phyloP scores from a whole-genome alignment of 2,797 vertebrate species.

The Melanotaenia pygmaea region DNA sequence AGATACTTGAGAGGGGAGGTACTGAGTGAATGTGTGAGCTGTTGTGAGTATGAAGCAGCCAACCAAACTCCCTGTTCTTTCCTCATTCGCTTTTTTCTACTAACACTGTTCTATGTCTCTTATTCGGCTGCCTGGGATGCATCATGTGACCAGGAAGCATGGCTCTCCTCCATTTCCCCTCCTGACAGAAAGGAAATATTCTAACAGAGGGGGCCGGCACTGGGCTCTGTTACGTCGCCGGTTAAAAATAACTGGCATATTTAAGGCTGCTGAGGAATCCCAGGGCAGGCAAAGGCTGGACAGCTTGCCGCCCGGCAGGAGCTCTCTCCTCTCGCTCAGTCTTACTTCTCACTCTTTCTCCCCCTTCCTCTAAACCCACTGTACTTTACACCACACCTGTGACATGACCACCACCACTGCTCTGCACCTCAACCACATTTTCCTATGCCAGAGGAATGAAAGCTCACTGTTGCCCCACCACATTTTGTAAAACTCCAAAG shows the following conservation, averaged over 20 bases:
- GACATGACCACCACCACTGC: constrained; percentile 47
- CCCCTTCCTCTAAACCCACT: constrained; percentile 46
- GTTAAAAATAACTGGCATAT: constrained; percentile 99
- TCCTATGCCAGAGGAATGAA: constrained; percentile 50
- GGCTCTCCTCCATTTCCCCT: constrained; percentile 96
- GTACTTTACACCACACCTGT: constrained; percentile 28
- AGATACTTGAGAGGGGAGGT: constrained; percentile 63
- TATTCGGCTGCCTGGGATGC: constrained; percentile 78
- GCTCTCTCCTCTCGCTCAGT: constrained; percentile 64
- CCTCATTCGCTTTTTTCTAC: constrained; percentile 43
- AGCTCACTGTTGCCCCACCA: constrained; percentile 37
- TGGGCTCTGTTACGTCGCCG: constrained; percentile 88
- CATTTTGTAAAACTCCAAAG: constrained; percentile 46
- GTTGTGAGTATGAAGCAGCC: constrained; percentile 50
- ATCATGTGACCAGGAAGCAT: constrained; percentile 97
- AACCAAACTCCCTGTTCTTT: constrained; percentile 51
- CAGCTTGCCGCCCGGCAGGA: constrained; percentile 82
- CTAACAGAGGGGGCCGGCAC: constrained; percentile 88
- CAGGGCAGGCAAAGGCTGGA: constrained; percentile 90
- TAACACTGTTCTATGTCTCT: constrained; percentile 82
- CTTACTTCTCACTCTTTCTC: constrained; percentile 46
- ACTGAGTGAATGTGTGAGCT: constrained; percentile 54
- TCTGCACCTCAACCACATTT: constrained; percentile 42
- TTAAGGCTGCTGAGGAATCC: constrained; percentile 97
- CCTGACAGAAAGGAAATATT: constrained; percentile 95